A percentile compares a stretch with the other conserved stretches of the same genome.
phyloP scores from a whole-genome alignment of 2,888 invertebrate species.

The Leucoma salicis region DNA sequence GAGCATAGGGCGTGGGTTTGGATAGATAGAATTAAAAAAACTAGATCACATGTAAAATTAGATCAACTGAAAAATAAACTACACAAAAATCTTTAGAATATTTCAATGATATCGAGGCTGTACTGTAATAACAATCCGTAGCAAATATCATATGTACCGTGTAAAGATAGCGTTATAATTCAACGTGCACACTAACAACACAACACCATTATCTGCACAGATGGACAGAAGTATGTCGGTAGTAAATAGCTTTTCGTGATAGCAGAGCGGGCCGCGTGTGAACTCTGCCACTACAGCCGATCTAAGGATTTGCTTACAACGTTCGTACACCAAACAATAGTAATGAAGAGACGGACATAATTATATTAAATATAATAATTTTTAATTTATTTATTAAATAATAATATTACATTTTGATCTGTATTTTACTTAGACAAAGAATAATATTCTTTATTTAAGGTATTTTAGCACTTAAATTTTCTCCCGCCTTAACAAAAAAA shows the following conservation, averaged over 20 bases:
- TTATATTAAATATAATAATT: too few relatives aligned
- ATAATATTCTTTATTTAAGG: too few relatives aligned
- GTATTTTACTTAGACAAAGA: too few relatives aligned
- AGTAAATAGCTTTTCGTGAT: conserved; percentile 63
- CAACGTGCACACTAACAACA: conserved; percentile 47
- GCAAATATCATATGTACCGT: conserved; percentile 14
- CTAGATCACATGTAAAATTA: too few relatives aligned
- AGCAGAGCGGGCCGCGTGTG: conserved; percentile 52
- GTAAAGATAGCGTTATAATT: conserved; percentile 33
- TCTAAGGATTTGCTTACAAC: conserved; percentile 22
- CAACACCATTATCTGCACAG: conserved; percentile 49
- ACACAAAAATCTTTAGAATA: conserved; percentile 2
- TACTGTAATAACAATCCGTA: conserved; percentile 1
- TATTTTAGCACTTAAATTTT: too few relatives aligned
- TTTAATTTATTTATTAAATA: too few relatives aligned
- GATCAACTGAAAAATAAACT: too few relatives aligned
- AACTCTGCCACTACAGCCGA: conserved; percentile 43
- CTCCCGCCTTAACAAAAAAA: too few relatives aligned
- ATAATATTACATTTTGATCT: background rate
- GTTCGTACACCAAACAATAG: background rate
- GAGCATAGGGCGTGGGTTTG: too few relatives aligned
- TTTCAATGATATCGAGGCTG: too few relatives aligned
- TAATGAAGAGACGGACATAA: too few relatives aligned
- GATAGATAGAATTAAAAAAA: too few relatives aligned
- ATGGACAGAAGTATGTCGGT: conserved; percentile 66